Conservation (phyloP, 2,797 vertebrate genomes). For the Parauchenoglanis punctatus region DNA sequence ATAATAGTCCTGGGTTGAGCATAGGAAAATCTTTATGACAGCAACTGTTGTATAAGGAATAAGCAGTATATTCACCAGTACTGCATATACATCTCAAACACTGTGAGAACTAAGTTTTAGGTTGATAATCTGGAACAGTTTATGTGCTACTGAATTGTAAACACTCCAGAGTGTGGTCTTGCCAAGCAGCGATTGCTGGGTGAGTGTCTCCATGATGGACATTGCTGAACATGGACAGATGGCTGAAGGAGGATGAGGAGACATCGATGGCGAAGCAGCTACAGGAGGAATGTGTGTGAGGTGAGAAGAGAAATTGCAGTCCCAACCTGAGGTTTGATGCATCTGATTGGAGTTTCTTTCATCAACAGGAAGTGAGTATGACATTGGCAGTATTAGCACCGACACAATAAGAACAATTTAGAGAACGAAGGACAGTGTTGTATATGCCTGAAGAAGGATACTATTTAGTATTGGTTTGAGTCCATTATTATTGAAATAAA, state of each 20-base stretch:
- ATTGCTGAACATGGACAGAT: neutral
- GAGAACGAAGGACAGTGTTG: neutral
- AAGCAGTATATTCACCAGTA: neutral
- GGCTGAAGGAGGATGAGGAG: slow-evolving; percentile 45
- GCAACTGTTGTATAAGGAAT: neutral
- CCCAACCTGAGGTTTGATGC: slow-evolving; percentile 30
- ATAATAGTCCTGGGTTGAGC: neutral
- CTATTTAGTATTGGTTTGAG: neutral
- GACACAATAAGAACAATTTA: neutral
- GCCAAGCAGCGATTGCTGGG: slow-evolving; percentile 12
- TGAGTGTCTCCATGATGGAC: neutral
- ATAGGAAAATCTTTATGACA: neutral
- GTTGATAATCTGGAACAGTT: neutral
- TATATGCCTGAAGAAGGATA: neutral
- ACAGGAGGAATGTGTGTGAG: slow-evolving; percentile 37
- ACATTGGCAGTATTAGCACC: too few species aligned
- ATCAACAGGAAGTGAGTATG: neutral
- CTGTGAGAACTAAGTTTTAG: neutral
- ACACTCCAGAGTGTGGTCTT: neutral
- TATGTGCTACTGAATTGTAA: neutral
- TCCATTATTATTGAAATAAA: neutral
- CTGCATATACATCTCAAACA: neutral
- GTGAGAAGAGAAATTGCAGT: slow-evolving; percentile 44
- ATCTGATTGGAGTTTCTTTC: slow-evolving; percentile 34
- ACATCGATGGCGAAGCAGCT: slow-evolving; percentile 12